Evolutionary conservation across 2,113 vertebrate species (phyloP).

Genomic region (Urocynchramus pylzowi): DNA sequence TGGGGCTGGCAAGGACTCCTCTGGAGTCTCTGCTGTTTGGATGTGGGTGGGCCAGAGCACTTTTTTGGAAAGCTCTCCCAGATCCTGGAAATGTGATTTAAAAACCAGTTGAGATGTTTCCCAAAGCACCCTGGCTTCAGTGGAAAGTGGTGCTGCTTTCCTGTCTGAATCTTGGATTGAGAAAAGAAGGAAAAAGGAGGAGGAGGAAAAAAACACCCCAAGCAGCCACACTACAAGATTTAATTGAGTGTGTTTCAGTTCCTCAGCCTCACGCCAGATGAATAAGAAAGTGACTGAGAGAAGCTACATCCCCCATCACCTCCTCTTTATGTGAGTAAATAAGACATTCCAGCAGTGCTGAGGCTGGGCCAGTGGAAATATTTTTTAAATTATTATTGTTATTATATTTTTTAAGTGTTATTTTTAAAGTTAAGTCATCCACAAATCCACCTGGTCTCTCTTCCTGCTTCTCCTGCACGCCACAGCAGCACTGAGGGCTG

Average conservation of each 20-base stretch:
- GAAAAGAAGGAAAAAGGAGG: constrained; percentile 36
- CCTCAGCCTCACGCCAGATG: neutral
- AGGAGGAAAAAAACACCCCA: neutral
- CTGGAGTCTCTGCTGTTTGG: constrained; percentile 8
- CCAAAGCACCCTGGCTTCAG: constrained; percentile 24
- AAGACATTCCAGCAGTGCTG: neutral
- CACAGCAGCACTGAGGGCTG: neutral
- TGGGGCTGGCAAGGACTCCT: neutral
- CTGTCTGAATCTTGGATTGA: constrained; percentile 37
- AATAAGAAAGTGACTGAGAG: neutral
- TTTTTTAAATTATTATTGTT: neutral
- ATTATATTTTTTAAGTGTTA: neutral
- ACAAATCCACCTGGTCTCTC: neutral
- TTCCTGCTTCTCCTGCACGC: neutral
- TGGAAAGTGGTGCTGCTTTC: constrained; percentile 29
- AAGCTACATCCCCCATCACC: neutral
- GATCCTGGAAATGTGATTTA: constrained; percentile 59
- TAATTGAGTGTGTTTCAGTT: neutral
- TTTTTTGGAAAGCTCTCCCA: constrained; percentile 44
- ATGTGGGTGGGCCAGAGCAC: constrained; percentile 55
- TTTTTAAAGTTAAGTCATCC: neutral
- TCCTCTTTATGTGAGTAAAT: neutral
- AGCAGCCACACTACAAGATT: neutral
- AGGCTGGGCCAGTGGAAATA: neutral
- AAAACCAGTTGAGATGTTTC: constrained; percentile 55